Base-by-base conservation (phyloP, 2,888 invertebrate genomes). In the Galerucella pusilla region DNA sequence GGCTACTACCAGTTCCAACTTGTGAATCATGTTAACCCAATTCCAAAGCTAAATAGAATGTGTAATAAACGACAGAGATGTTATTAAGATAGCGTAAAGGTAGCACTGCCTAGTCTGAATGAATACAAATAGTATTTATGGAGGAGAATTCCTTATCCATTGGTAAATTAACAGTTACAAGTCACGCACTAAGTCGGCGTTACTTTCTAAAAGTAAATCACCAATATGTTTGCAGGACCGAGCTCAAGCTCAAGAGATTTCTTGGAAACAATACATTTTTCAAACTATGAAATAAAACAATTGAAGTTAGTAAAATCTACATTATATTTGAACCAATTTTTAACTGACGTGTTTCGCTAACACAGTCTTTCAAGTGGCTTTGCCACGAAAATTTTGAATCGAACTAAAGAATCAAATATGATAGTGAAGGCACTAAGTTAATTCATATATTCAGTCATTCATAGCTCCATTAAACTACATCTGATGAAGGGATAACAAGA, bases 81-180 rank as follows among this genome's bases (percentile, higher is more conserved):
- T 80, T 80, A 77, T 80, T 81, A 78, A 79, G 80, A 83, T 81
- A 82, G 73, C 74, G 79, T 75, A 81, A 83, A 83, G 82, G 81
- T 81, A 80, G 80, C 77, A 76, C 70, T 78, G 78, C 78, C 77
- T 78, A 77, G 79, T 81, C 80, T 80, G 80, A 77, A 80, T 78
- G 63, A 35, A 35, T 42, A 42, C 63, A 42, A 42, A 42, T 42
- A 42, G 63, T 63, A 63, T 63, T 63, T 57, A 57, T 57, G 57
- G 77, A 74, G 74, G 73, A 78, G 81, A 82, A 78, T 81, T 81
- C 65, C 68, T 68, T 68, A 77, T 78, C 73, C 68, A 68, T 49
- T 68, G 25, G 75, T 57, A 73, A 75, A 79, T 76, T 81, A 84
- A 84, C 81, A 78, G 76, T 79, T 60, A 61, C 59, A 63, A 79